Conservation (phyloP, 2,888 invertebrate genomes). For the Athetis lepigone region DNA sequence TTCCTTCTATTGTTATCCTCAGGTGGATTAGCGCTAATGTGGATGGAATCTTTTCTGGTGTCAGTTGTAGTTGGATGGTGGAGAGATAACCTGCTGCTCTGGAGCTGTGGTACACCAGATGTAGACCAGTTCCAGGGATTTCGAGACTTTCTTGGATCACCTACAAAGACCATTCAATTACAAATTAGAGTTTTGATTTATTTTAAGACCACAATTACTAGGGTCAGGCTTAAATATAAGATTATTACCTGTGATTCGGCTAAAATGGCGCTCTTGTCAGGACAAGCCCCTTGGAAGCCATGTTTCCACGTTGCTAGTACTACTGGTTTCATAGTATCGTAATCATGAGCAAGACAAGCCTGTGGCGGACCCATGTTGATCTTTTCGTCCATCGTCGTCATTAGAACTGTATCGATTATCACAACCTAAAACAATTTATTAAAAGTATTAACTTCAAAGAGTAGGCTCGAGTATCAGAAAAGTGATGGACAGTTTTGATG, state of each 20-base stretch:
- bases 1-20: constrained; percentile 98
- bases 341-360: constrained; percentile 96
- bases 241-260: constrained; percentile 95
- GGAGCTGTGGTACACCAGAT: constrained; percentile 98
- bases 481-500: not conserved
- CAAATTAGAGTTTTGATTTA: not conserved
- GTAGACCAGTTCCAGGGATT: constrained; percentile 98
- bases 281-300: constrained; percentile 98
- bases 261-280: constrained; percentile 96
- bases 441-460: not conserved
- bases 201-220: not conserved
- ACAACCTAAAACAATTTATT: constrained; percentile 92
- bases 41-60: constrained; percentile 95
- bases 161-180: constrained; percentile 71
- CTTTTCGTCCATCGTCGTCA: constrained; percentile 96
- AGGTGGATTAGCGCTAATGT: constrained; percentile 97
- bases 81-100: constrained; percentile 98
- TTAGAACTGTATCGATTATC: constrained; percentile 96
- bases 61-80: constrained; percentile 97
- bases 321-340: constrained; percentile 97
- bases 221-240: too few species aligned
- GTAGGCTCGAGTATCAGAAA: not conserved
- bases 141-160: constrained; percentile 98
- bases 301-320: constrained; percentile 98
- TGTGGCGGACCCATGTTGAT: constrained; percentile 92